A percentile compares a stretch with the other conserved stretches of the same genome.
Evolutionary conservation across 2,888 invertebrate species (phyloP).

Genomic region (Druceiella hillmani): DNA sequence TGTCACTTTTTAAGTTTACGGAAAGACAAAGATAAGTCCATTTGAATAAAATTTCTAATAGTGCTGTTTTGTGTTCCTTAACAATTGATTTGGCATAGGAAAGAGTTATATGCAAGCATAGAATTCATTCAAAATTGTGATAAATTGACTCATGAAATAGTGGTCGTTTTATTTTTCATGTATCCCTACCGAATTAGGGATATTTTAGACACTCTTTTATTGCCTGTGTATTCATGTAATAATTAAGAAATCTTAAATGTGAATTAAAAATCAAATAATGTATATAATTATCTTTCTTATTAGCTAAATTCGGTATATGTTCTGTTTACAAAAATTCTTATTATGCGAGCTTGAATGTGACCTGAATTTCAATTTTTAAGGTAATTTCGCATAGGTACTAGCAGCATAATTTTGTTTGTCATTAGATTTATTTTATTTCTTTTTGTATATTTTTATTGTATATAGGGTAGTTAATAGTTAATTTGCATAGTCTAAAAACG

Average conservation of each 20-base stretch:
- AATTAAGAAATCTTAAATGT: too few species aligned
- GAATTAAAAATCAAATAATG: too few species aligned
- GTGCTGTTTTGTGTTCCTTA: slow-evolving; percentile 4
- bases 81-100: slow-evolving; percentile 2
- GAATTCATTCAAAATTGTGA: slow-evolving; percentile 2
- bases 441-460: slow-evolving; percentile 2
- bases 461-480: not conserved
- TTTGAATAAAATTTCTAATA: slow-evolving; percentile 4
- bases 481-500: too few species aligned
- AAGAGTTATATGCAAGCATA: slow-evolving; percentile 2
- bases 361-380: slow-evolving; percentile 1
- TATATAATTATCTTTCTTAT: too few species aligned
- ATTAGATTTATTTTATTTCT: slow-evolving; percentile 3
- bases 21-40: slow-evolving; percentile 3
- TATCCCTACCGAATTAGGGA: slow-evolving; percentile 3
- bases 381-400: slow-evolving; percentile 2
- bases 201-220: slow-evolving; percentile 2
- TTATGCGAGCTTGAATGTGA: slow-evolving; percentile 2
- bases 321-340: too few species aligned
- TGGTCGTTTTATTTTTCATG: too few species aligned
- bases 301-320: too few species aligned
- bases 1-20: slow-evolving; percentile 3
- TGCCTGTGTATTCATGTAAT: slow-evolving; percentile 2
- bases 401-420: slow-evolving; percentile 1
- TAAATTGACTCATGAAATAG: slow-evolving; percentile 3